A percentile compares a stretch with the other conserved stretches of the same genome.
phyloP scores from a whole-genome alignment of 2,888 invertebrate genomes.

The Sinopyrophorus schimmeli region DNA sequence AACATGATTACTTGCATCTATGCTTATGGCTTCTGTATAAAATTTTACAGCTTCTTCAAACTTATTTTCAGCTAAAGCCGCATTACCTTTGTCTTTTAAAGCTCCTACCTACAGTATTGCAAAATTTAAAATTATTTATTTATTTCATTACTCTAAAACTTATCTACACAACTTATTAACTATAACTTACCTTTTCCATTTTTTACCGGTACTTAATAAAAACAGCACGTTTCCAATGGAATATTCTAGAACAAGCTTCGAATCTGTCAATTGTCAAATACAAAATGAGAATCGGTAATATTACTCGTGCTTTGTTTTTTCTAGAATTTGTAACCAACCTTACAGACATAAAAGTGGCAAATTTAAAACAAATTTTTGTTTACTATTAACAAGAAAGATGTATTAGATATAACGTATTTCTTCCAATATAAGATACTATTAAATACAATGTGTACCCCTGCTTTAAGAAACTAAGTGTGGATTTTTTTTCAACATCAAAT shows the following conservation, averaged over 20 bases:
- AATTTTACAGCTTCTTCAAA: constrained; percentile 76
- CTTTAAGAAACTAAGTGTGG: too few species aligned
- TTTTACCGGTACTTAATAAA: constrained; percentile 5
- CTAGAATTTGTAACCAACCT: too few species aligned
- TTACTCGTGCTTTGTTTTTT: neutral
- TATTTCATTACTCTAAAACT: neutral
- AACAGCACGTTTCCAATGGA: constrained; percentile 15
- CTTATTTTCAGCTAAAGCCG: constrained; percentile 76
- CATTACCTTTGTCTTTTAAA: constrained; percentile 87
- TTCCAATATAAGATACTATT: too few species aligned
- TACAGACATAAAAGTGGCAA: too few species aligned
- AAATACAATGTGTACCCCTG: too few species aligned
- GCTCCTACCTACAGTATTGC: constrained; percentile 72
- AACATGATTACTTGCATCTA: constrained; percentile 84
- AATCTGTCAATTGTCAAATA: constrained; percentile 17
- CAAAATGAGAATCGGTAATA: constrained; percentile 1
- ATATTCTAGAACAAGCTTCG: constrained; percentile 17
- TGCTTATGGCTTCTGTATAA: constrained; percentile 79
- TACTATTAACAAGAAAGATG: too few species aligned
- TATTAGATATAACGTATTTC: too few species aligned
- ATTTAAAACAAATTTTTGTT: too few species aligned
- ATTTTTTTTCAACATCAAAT: too few species aligned
- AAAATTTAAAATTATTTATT: neutral
- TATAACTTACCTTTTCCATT: constrained; percentile 18
- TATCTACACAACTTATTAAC: neutral